Percentiles rank a stretch among this genome's conserved stretches.
Conservation (phyloP, 2,113 vertebrate genomes). For the Rostratula benghalensis region DNA sequence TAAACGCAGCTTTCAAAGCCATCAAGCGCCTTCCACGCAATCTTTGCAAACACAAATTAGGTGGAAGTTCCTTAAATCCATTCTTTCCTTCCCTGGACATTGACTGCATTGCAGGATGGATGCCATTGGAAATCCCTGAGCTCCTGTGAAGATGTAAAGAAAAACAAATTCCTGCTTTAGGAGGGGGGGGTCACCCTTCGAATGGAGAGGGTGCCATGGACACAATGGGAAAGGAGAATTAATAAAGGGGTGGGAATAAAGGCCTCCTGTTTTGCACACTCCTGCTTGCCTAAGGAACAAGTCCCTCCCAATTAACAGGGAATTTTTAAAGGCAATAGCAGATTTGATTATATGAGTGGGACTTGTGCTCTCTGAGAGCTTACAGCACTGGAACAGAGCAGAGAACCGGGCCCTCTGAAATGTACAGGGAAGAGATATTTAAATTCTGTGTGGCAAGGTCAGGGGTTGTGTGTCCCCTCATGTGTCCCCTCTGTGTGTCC, state of each 20-base stretch:
- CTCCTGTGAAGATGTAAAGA: not conserved
- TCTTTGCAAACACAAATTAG: accelerated
- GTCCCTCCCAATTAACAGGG: accelerated
- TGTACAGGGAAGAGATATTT: not conserved
- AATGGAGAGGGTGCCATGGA: accelerated
- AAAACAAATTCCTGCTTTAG: not conserved
- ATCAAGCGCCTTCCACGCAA: not conserved
- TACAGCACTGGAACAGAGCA: not conserved
- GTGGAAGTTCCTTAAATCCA: not conserved
- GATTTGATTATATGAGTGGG: accelerated
- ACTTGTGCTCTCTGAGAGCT: not conserved
- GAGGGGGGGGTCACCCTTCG: not conserved
- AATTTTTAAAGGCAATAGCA: not conserved
- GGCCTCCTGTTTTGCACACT: not conserved
- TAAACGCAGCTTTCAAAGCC: not conserved
- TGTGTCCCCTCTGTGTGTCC: not conserved
- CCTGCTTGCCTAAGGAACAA: not conserved
- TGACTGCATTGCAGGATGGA: accelerated
- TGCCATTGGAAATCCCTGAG: not conserved
- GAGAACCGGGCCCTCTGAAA: not conserved
- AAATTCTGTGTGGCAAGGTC: not conserved
- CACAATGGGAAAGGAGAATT: accelerated
- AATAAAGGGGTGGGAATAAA: accelerated
- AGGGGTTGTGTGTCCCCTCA: not conserved
- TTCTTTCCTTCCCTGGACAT: not conserved